phyloP scores from a whole-genome alignment of 2,797 vertebrate species.

The Loriculus beryllinus region DNA sequence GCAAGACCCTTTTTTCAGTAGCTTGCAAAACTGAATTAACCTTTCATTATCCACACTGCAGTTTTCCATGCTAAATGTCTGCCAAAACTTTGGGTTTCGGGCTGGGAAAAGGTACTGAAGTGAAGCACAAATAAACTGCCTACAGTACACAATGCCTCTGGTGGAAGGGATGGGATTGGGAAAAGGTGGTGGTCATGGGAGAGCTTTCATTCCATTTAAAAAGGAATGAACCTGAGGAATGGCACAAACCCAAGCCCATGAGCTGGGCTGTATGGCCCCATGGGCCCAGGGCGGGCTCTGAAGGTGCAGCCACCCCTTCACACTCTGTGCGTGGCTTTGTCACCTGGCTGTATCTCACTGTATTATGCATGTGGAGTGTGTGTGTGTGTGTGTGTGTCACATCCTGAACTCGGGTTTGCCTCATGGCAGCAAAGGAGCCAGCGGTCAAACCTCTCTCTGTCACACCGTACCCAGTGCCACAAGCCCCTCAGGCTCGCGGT shows the following conservation, averaged over 20 bases:
- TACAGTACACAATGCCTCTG: accelerated
- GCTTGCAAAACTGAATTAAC: background rate
- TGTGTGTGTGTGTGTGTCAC: accelerated
- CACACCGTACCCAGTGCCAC: background rate
- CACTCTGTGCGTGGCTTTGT: accelerated
- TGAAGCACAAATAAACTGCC: background rate
- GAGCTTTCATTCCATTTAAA: background rate
- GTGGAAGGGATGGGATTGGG: background rate
- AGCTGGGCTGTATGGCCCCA: background rate
- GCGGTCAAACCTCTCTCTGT: background rate
- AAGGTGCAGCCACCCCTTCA: accelerated
- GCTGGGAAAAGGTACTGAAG: background rate
- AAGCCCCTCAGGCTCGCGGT: background rate
- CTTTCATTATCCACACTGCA: background rate
- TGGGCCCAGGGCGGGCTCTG: background rate
- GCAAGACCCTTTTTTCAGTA: background rate
- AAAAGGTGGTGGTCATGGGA: background rate
- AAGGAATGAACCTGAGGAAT: background rate
- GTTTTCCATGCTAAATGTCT: background rate
- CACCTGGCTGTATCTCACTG: accelerated
- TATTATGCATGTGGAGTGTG: accelerated
- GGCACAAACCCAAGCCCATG: background rate
- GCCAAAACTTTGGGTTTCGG: background rate
- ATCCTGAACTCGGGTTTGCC: accelerated
- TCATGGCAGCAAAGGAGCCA: background rate